Percentiles rank a stretch among this genome's conserved stretches.
phyloP scores from a whole-genome alignment of 2,797 vertebrate species.

The Arremon brunneinucha region DNA sequence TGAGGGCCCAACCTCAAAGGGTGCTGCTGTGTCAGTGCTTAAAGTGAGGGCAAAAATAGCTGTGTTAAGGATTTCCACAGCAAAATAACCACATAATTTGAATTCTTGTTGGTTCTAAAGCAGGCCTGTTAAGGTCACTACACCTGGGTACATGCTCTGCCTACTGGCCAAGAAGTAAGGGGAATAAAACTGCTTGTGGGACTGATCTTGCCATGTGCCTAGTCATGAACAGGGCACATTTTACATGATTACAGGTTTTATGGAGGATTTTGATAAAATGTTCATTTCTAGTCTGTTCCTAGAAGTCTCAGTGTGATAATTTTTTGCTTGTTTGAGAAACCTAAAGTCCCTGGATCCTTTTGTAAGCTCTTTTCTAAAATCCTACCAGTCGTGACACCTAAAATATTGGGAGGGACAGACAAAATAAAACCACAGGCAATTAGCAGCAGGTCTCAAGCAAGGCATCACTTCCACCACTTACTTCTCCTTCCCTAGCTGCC shows the following conservation, averaged over 20 bases:
- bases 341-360: background rate
- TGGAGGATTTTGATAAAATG: background rate
- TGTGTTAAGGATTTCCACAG: background rate
- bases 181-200: background rate
- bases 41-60: background rate
- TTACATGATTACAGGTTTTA: background rate
- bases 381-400: background rate
- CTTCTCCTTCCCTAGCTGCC: background rate
- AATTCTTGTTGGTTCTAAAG: background rate
- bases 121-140: background rate
- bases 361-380: background rate
- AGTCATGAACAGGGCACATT: slow-evolving; percentile 5
- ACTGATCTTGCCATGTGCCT: background rate
- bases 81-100: background rate
- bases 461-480: background rate
- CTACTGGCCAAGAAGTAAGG: background rate
- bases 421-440: background rate
- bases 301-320: background rate
- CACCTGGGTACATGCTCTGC: background rate
- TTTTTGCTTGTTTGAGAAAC: background rate
- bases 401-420: background rate
- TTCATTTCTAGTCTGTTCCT: background rate
- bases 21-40: background rate
- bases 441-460: background rate
- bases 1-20: background rate